Percentiles rank a stretch among this genome's conserved stretches.
Conservation (phyloP, 2,888 invertebrate species). For the Galerucella pusilla region DNA sequence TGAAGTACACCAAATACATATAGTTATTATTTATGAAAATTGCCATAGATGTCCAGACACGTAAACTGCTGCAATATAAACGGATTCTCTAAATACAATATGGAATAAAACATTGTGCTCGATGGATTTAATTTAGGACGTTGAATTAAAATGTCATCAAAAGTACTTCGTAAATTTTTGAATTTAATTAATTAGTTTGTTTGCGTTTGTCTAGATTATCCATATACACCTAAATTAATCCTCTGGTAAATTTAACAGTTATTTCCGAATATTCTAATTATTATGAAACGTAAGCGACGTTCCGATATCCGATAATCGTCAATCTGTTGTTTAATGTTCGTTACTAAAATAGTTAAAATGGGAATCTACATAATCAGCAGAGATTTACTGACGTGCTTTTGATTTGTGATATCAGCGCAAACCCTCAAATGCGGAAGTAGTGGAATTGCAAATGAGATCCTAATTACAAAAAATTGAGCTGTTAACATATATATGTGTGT, state of each 20-base stretch:
- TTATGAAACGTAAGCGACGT: neutral
- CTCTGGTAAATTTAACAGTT: neutral
- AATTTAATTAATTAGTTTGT: neutral
- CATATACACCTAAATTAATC: neutral
- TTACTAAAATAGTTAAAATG: neutral
- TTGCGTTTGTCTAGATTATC: neutral
- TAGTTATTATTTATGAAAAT: no score
- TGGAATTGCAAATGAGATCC: neutral
- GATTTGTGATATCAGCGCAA: neutral
- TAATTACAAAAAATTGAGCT: neutral
- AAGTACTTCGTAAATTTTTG: no score
- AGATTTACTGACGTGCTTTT: neutral
- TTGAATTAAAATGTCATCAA: no score
- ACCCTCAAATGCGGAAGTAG: neutral
- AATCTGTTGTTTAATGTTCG: neutral
- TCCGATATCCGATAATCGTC: neutral
- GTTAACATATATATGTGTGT: no score
- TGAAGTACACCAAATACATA: no score
- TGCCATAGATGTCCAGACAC: no score
- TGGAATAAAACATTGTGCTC: no score
- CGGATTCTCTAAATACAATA: no score
- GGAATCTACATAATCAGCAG: neutral
- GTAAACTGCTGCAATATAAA: no score
- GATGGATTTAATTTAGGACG: no score
- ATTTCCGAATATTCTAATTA: neutral